These are phyloP conservation scores for Amphiprion clarkii DNA, from an alignment of 2,797 vertebrate genomes.

Conservation along the genomic window DNA sequence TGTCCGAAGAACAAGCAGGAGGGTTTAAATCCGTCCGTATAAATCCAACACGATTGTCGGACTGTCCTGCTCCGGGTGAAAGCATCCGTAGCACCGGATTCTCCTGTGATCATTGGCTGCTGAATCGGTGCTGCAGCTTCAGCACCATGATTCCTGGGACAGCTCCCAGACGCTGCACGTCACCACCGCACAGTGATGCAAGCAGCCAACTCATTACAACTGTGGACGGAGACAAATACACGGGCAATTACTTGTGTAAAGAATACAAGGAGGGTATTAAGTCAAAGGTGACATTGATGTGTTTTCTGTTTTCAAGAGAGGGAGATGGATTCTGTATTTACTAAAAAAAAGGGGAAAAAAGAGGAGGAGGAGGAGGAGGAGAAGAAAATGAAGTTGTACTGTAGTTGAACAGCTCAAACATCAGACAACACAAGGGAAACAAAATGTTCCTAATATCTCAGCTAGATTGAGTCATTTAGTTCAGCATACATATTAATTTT, in stretches of 20 bases:
- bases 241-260: constrained; percentile 34
- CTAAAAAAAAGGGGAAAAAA: not conserved
- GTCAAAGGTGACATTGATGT: constrained; percentile 5
- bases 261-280: not conserved
- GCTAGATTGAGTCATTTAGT: constrained; percentile 8
- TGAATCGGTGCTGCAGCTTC: constrained; percentile 85
- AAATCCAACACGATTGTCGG: constrained; percentile 64
- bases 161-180: constrained; percentile 90
- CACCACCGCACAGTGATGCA: constrained; percentile 83
- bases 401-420: constrained; percentile 18
- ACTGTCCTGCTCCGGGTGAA: constrained; percentile 72
- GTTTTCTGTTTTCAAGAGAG: not conserved
- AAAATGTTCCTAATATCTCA: constrained; percentile 19
- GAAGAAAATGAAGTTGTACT: too few relatives aligned
- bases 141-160: constrained; percentile 93
- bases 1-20: constrained; percentile 33
- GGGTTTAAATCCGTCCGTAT: constrained; percentile 61
- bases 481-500: constrained; percentile 4
- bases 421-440: not conserved
- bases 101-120: constrained; percentile 79
- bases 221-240: constrained; percentile 48
- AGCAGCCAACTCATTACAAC: constrained; percentile 70
- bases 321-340: not conserved
- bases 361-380: not conserved
- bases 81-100: constrained; percentile 65